Percentiles rank a stretch among this genome's conserved stretches.
These are phyloP conservation scores for Cheilosia grossa DNA, from an alignment of 2,888 invertebrate genomes.

Conservation along the genomic window DNA sequence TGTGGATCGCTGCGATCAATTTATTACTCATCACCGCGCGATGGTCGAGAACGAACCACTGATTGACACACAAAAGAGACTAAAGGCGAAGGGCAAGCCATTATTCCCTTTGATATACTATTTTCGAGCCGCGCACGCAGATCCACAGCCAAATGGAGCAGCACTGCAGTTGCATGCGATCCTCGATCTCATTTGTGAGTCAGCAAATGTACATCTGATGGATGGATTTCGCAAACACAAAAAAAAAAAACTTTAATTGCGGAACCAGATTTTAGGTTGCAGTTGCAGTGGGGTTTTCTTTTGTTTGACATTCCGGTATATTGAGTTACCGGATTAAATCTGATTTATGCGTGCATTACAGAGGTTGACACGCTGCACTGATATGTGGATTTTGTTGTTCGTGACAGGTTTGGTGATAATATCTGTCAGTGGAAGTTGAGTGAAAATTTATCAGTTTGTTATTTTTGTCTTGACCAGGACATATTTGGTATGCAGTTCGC, in stretches of 20 bases:
- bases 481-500: conserved; percentile 37
- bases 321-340: conserved; percentile 63
- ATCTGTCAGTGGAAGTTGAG: conserved; percentile 66
- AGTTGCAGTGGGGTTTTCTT: conserved; percentile 28
- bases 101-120: conserved; percentile 52
- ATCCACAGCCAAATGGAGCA: conserved; percentile 11
- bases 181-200: conserved; percentile 60
- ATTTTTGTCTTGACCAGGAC: conserved; percentile 46
- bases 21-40: conserved; percentile 52
- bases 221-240: conserved; percentile 39
- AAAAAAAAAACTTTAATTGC: conserved; percentile 36
- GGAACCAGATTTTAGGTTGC: conserved; percentile 47
- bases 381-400: conserved; percentile 51
- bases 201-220: conserved; percentile 56
- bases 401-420: conserved; percentile 70
- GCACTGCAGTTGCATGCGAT: conserved; percentile 43
- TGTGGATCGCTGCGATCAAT: conserved; percentile 46
- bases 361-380: conserved; percentile 61
- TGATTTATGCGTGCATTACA: conserved; percentile 71
- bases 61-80: conserved; percentile 65
- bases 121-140: conserved; percentile 47
- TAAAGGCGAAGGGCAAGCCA: conserved; percentile 34
- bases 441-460: conserved; percentile 51
- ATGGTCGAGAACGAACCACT: conserved; percentile 43
- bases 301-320: conserved; percentile 64